A percentile compares a stretch with the other conserved stretches of the same genome.
Conservation (phyloP, 1,140 invertebrate species). For the Trichonephila inaurata region DNA sequence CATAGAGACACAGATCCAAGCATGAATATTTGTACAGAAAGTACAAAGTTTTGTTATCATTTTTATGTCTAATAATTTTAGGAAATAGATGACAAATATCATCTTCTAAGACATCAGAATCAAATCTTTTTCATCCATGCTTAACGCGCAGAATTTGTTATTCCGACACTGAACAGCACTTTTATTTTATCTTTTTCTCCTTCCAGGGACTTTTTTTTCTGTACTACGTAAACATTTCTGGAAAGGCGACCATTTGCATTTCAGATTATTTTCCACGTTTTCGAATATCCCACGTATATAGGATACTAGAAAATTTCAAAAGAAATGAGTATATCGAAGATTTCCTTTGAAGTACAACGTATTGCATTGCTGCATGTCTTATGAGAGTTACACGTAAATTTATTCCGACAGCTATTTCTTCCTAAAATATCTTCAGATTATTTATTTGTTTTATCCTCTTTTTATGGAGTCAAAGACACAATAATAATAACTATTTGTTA, state of each 20-base stretch:
- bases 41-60: background rate
- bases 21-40: no score
- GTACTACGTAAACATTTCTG: conserved; percentile 36
- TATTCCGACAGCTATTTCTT: conserved; percentile 13
- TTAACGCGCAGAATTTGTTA: conserved; percentile 7
- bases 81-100: background rate
- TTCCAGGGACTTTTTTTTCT: background rate
- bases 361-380: background rate
- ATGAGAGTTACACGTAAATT: conserved; percentile 17
- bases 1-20: no score
- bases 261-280: conserved; percentile 57
- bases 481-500: background rate
- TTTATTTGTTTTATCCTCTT: background rate
- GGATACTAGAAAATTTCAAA: background rate
- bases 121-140: background rate
- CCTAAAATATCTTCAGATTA: background rate
- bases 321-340: conserved; percentile 34
- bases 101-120: background rate
- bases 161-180: background rate
- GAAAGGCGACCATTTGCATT: conserved; percentile 49
- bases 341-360: conserved; percentile 16
- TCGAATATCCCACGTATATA: background rate
- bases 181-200: background rate
- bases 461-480: background rate
- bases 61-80: background rate